Evolutionary conservation across 2,888 invertebrate species (phyloP).

Genomic region (Agonopterix alstromeriana): DNA sequence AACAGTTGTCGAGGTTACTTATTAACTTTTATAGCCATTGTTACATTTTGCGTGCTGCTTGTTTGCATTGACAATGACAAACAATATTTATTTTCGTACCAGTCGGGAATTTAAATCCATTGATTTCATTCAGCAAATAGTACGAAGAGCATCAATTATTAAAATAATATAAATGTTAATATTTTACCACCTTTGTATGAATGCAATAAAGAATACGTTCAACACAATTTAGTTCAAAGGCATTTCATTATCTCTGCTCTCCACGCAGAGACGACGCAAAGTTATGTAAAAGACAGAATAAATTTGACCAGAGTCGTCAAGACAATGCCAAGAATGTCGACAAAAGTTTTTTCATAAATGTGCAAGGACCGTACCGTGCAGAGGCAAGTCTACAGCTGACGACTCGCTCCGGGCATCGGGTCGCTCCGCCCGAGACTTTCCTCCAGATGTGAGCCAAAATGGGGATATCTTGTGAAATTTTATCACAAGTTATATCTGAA

Average conservation of each 20-base stretch:
- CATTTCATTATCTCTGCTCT: conserved; percentile 8
- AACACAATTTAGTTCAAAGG: conserved; percentile 2
- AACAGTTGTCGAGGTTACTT: conserved; percentile 62
- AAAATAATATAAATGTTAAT: too few relatives aligned
- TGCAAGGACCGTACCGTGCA: conserved; percentile 39
- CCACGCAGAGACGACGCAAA: conserved; percentile 9
- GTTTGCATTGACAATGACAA: conserved; percentile 4
- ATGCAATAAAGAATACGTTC: too few relatives aligned
- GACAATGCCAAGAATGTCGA: conserved; percentile 61
- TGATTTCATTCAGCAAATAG: background rate
- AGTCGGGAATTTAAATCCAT: background rate
- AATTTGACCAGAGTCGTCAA: conserved; percentile 37
- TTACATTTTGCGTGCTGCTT: conserved; percentile 35
- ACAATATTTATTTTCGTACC: background rate
- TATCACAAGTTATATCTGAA: conserved; percentile 26
- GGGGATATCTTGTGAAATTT: conserved; percentile 57
- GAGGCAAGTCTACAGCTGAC: conserved; percentile 59
- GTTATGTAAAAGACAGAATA: conserved; percentile 29
- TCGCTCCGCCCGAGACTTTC: conserved; percentile 49
- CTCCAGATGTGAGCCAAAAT: conserved; percentile 66
- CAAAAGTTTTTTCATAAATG: conserved; percentile 73
- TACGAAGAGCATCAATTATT: background rate
- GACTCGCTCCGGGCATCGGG: conserved; percentile 53
- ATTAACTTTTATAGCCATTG: conserved; percentile 58
- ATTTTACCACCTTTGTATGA: too few relatives aligned